Conservation (phyloP, 30 jellyfish, hydroid and myxozoan species). For the Cassiopea andromeda region DNA sequence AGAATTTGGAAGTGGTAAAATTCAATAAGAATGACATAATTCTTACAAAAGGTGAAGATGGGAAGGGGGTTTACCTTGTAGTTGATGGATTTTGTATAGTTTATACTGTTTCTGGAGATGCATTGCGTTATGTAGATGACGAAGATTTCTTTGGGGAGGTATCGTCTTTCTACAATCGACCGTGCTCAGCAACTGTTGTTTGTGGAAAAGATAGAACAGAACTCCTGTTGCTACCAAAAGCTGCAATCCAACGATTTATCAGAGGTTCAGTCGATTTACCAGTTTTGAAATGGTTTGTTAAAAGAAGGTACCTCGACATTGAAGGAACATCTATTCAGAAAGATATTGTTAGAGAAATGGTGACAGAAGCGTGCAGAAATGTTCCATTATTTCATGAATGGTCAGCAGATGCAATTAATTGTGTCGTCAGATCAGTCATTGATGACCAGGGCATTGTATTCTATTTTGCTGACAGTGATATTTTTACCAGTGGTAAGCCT, state of each 20-base stretch:
- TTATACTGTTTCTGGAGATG: slow-evolving; percentile 22
- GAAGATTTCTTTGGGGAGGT: slow-evolving; percentile 79
- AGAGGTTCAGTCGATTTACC: slow-evolving; percentile 42
- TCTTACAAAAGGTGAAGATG: slow-evolving; percentile 45
- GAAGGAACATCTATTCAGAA: slow-evolving; percentile 20
- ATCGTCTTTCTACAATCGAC: slow-evolving; percentile 48
- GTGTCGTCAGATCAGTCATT: slow-evolving; percentile 8
- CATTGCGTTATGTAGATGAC: slow-evolving; percentile 26
- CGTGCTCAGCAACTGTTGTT: slow-evolving; percentile 72
- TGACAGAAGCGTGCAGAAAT: neutral
- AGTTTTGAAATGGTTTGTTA: slow-evolving; percentile 34
- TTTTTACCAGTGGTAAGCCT: slow-evolving; percentile 52
- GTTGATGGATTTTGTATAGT: slow-evolving; percentile 68
- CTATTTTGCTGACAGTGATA: slow-evolving; percentile 54
- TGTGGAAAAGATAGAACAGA: slow-evolving; percentile 39
- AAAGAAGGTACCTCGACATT: slow-evolving; percentile 53
- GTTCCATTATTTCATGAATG: slow-evolving; percentile 72
- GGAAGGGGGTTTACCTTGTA: slow-evolving; percentile 63
- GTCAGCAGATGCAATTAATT: slow-evolving; percentile 46
- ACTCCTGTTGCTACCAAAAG: slow-evolving; percentile 35
- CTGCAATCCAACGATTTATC: slow-evolving; percentile 9
- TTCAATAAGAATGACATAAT: slow-evolving; percentile 28
- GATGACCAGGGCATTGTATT: slow-evolving; percentile 15
- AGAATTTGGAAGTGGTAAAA: slow-evolving; percentile 30
- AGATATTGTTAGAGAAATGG: slow-evolving; percentile 15